Base-by-base conservation (phyloP, 1,140 invertebrate genomes). In the Panagrolaimus sp. region DNA sequence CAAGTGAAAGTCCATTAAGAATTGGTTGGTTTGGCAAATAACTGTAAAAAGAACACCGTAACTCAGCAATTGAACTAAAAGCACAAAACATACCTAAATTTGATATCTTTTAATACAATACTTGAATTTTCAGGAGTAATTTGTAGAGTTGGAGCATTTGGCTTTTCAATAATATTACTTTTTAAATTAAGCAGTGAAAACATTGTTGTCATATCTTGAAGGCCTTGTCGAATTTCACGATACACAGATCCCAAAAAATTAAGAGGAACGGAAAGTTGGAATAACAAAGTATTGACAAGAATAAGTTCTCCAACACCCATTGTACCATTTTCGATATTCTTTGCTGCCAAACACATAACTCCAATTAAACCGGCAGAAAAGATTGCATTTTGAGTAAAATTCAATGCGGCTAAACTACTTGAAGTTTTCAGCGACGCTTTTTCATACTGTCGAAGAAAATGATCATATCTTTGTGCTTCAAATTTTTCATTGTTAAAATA, bases 311-410 rank as follows among this genome's bases (percentile, higher is more conserved):
- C 96, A 62, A 98, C 92, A 23, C 92, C 96, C 90, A 98, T 91
- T 69, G 89, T 86, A 92, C 92, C 95, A 85, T 89, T 86, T 43
- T 89, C 86, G 73, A 98, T 97, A 83, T 93, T 89, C 70, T 90
- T 87, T 31, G 92, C 91, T 13, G 95, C 91, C 81, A 98, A 84
- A 45, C 93, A 86, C 96, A 99, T 98, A 68, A 98, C 93, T 20
- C 89, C 85, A 75, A 92, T 91, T 3, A 98, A 86, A 11, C 93
- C 93, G 9, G 87, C 88, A 84, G 92, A 96, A 83, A 99, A 98
- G 74, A 99, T 98, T 0, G 90, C 90, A 86, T 96, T 94, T 84
- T 99, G 96, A n/a, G 95, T 94, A 86, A 96, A 98, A 87, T 98
- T 99, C 1, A 99, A 86, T 65, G 91, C 70, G 0, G 96, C 94